These are phyloP conservation scores for Eristalinus aeneus DNA, from an alignment of 2,888 invertebrate genomes.

Conservation along the genomic window DNA sequence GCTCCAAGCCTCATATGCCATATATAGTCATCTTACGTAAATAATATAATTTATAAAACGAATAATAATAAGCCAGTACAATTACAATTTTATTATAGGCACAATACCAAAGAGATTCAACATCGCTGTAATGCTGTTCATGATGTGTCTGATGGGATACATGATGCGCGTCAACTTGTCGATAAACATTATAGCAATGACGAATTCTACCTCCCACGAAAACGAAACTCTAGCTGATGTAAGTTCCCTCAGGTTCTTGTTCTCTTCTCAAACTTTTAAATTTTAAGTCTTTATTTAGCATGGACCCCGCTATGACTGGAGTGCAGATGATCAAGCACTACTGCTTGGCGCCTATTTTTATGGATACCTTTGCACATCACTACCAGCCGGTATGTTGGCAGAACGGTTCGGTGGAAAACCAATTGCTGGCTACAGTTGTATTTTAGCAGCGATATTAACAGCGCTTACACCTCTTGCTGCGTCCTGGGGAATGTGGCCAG, in stretches of 20 bases:
- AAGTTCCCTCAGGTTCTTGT: constrained; percentile 58
- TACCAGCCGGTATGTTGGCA: constrained; percentile 85
- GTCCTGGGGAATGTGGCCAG: constrained; percentile 82
- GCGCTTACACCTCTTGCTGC: constrained; percentile 84
- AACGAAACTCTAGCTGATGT: constrained; percentile 75
- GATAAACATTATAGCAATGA: constrained; percentile 87
- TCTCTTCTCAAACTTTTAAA: background rate
- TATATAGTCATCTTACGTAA: too few relatives aligned
- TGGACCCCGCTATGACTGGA: constrained; percentile 83
- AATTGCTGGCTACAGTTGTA: constrained; percentile 82
- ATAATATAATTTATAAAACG: too few relatives aligned
- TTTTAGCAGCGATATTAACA: constrained; percentile 82
- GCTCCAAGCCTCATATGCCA: too few relatives aligned
- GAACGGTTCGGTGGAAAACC: constrained; percentile 85
- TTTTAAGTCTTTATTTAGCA: constrained; percentile 78
- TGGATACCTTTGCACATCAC: constrained; percentile 85
- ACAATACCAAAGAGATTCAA: constrained; percentile 82
- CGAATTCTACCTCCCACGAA: constrained; percentile 74
- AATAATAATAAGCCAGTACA: too few relatives aligned
- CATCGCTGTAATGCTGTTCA: constrained; percentile 87
- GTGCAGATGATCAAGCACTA: constrained; percentile 83
- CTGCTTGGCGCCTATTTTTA: constrained; percentile 87
- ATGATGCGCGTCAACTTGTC: constrained; percentile 90
- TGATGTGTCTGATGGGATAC: constrained; percentile 87
- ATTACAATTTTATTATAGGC: constrained; percentile 77